phyloP scores from a whole-genome alignment of 2,888 invertebrate genomes.

The Plagiodera versicolora region DNA sequence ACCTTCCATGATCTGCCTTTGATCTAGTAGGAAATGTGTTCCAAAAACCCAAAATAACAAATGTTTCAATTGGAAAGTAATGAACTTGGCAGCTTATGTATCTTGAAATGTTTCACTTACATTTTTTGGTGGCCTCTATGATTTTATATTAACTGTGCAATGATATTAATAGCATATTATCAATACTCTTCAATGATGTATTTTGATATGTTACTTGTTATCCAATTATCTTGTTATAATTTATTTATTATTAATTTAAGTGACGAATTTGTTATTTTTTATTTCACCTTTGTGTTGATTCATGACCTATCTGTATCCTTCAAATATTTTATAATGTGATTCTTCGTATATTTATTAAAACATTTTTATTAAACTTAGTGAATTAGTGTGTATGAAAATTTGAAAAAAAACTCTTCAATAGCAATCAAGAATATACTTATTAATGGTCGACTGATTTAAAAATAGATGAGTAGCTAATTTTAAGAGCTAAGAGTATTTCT shows the following conservation, averaged over 20 bases:
- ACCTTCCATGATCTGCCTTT: neutral
- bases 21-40: neutral
- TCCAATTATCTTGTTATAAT: neutral
- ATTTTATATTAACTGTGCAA: neutral
- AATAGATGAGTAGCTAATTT: slow-evolving; percentile 9
- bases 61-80: neutral
- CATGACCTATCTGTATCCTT: too few relatives aligned
- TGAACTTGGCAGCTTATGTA: neutral
- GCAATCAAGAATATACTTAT: slow-evolving; percentile 16
- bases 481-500: slow-evolving; percentile 1
- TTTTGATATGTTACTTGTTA: neutral
- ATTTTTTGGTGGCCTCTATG: neutral
- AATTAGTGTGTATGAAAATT: slow-evolving; percentile 6
- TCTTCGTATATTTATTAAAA: too few relatives aligned
- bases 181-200: neutral
- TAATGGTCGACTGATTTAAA: slow-evolving; percentile 15
- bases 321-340: too few relatives aligned
- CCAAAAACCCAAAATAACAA: neutral
- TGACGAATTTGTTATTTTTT: too few relatives aligned
- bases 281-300: too few relatives aligned
- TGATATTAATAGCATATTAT: neutral
- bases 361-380: neutral
- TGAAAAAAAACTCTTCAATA: slow-evolving; percentile 3
- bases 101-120: neutral
- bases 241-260: neutral